Evolutionary conservation across 1,140 invertebrate genomes (phyloP).

Genomic region (Archivesica marissinica): DNA sequence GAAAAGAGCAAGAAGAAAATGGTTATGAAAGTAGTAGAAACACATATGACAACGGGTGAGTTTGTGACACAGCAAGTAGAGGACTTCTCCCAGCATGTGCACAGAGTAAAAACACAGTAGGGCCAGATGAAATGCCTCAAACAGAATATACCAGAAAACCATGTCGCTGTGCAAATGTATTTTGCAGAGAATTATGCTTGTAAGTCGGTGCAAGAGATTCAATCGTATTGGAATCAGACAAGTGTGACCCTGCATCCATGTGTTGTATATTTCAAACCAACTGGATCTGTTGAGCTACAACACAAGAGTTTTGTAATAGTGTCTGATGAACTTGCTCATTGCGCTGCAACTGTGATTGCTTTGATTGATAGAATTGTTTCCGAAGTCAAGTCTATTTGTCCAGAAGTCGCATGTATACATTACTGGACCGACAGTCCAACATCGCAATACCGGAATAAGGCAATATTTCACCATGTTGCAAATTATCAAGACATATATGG

Average conservation of each 20-base stretch:
- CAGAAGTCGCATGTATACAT: background rate
- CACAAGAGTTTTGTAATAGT: constrained; percentile 60
- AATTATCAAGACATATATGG: constrained; percentile 3
- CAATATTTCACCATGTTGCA: background rate
- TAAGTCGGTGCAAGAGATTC: constrained; percentile 38
- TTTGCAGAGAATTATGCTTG: constrained; percentile 65
- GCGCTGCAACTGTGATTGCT: constrained; percentile 39
- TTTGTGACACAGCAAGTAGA: constrained; percentile 1
- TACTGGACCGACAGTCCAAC: constrained; percentile 14
- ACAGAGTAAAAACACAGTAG: constrained; percentile 54
- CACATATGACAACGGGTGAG: constrained; percentile 1
- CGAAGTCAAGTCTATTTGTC: background rate
- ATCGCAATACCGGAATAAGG: constrained; percentile 14
- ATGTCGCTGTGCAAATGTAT: constrained; percentile 59
- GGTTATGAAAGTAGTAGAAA: constrained; percentile 37
- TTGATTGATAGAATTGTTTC: background rate
- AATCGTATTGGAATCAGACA: constrained; percentile 63
- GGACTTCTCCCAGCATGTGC: constrained; percentile 58
- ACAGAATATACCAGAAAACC: constrained; percentile 55
- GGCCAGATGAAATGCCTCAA: constrained; percentile 54
- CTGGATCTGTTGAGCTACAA: background rate
- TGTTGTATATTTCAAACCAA: constrained; percentile 44
- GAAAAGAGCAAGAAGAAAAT: constrained; percentile 18
- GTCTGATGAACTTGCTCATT: constrained; percentile 55
- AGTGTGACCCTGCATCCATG: constrained; percentile 58